phyloP scores from a whole-genome alignment of 2,888 invertebrate genomes.

The Alentia gelatinosa region DNA sequence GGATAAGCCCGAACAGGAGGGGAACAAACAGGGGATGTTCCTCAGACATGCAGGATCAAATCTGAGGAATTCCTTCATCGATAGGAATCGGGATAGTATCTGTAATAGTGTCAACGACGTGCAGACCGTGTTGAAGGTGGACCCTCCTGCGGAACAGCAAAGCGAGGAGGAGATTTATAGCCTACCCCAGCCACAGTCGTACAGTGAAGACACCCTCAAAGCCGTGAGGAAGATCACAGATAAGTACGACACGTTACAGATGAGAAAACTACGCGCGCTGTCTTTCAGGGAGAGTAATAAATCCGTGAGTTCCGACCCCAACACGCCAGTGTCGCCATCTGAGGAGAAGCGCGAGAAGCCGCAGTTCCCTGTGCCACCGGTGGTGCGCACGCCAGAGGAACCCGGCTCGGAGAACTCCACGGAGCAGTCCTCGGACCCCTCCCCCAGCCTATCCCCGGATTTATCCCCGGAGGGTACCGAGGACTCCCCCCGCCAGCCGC shows the following conservation, averaged over 20 bases:
- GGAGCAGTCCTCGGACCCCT: not conserved
- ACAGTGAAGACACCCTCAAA: constrained; percentile 63
- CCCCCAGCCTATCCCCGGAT: not conserved
- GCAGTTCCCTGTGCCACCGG: not conserved
- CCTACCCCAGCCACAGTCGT: constrained; percentile 63
- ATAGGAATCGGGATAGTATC: constrained; percentile 20
- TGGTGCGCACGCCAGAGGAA: not conserved
- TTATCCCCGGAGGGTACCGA: not conserved
- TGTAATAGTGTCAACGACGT: constrained; percentile 49
- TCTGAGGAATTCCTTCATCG: constrained; percentile 47
- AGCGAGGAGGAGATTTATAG: constrained; percentile 59
- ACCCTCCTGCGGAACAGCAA: not conserved
- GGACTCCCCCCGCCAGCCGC: not conserved
- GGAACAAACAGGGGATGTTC: not conserved
- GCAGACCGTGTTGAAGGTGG: constrained; percentile 60
- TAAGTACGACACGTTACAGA: constrained; percentile 64
- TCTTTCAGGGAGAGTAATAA: constrained; percentile 59
- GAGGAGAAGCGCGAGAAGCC: not conserved
- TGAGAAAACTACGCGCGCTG: constrained; percentile 58
- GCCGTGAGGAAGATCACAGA: constrained; percentile 64
- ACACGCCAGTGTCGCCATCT: not conserved
- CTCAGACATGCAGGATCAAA: constrained; percentile 13
- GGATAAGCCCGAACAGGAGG: not conserved
- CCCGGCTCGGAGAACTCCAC: not conserved
- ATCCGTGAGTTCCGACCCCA: constrained; percentile 12